Base-by-base conservation (phyloP, 2,888 invertebrate species). In the Drosophila kambysellisi region DNA sequence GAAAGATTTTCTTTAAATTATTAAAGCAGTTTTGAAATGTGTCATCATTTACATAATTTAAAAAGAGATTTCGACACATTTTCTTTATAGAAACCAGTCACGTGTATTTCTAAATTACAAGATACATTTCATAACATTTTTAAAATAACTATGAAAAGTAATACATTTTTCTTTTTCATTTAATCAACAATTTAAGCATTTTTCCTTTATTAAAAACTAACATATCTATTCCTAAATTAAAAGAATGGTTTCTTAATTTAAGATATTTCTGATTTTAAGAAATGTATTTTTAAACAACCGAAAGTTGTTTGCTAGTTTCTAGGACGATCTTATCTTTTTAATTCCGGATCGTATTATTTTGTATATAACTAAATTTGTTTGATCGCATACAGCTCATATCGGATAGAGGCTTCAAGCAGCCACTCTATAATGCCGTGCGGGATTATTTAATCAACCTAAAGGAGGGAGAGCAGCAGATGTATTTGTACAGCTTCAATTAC, bases 401-500 rank as follows among this genome's bases (percentile, higher is more conserved):
- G 4, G 95, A 95, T 79, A 91, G 94, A 48, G 92, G 93, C 1
- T 94, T 95, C 76, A 86, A 92, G 53, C 94, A 94, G 76, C 94
- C 94, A 0, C 82, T 92, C 1, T 94, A 94, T 68, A 93, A 94
- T 51, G 85, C 90, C 20, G 58, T 93, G 1, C 67, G 81, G 32
- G 59, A 85, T 7, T 91, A 92, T 59, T 66, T 91, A 0, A 48
- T 62, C 33, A 79, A 78, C 0, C 79, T 83, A 0, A 74, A 91
- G 41, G 62, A 81, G 0, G 60, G 76, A 0, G 91, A 91, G 35
- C 82, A 86, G 66, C 94, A 94, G 3, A 90, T 94, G n/a, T 94
- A 93, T 89, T 76, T 94, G 57, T 94, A 94, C 71, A 93, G 93
- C 78, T 94, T 95, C 71, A 92, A 93, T 59, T 95, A 94, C 72